phyloP scores from a whole-genome alignment of 2,797 vertebrate species.

The Falco naumanni region DNA sequence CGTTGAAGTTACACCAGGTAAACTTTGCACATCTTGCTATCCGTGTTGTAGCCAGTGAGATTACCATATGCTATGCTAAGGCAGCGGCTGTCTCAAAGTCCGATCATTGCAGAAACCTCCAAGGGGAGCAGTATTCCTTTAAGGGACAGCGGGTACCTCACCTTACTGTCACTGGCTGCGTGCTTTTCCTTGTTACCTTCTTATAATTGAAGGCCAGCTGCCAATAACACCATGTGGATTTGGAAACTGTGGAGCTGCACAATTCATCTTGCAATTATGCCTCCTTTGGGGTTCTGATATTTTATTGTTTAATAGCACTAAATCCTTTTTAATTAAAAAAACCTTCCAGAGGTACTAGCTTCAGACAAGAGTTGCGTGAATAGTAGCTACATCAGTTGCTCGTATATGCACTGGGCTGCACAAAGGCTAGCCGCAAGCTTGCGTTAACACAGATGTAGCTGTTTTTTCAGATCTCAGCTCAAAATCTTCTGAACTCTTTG shows the following conservation, averaged over 20 bases:
- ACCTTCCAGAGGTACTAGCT: slow-evolving; percentile 24
- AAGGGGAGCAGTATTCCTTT: neutral
- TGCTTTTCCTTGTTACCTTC: slow-evolving; percentile 33
- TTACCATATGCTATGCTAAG: neutral
- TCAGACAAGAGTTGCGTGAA: neutral
- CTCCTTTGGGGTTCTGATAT: slow-evolving; percentile 51
- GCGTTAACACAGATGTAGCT: neutral
- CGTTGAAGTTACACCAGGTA: neutral
- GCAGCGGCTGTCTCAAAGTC: neutral
- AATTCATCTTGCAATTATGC: slow-evolving; percentile 54
- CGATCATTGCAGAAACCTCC: neutral
- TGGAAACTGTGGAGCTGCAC: slow-evolving; percentile 36
- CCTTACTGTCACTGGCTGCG: neutral
- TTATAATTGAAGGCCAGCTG: slow-evolving; percentile 59
- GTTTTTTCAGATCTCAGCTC: neutral
- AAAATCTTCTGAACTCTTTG: neutral
- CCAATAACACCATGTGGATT: slow-evolving; percentile 38
- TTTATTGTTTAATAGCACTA: slow-evolving; percentile 61
- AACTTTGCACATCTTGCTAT: neutral
- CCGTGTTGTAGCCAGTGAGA: accelerated
- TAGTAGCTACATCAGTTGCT: neutral
- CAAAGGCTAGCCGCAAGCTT: neutral
- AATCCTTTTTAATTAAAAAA: slow-evolving; percentile 66
- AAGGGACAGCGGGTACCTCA: neutral
- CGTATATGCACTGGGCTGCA: neutral